A percentile compares a stretch with the other conserved stretches of the same genome.
Evolutionary conservation across 2,888 invertebrate species (phyloP).

Genomic region (Agelastica alni): DNA sequence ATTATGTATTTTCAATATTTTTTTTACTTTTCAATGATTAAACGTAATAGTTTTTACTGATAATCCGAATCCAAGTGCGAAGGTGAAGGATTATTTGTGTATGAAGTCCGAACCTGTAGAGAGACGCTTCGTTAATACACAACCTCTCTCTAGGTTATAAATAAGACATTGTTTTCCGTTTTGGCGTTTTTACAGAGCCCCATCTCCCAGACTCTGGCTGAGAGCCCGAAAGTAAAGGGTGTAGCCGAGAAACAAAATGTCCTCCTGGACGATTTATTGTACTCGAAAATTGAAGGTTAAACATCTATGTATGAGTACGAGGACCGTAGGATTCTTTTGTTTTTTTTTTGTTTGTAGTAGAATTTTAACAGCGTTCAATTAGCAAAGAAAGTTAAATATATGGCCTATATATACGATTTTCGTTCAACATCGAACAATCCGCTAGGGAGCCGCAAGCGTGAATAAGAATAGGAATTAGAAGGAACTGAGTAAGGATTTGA

Average conservation of each 20-base stretch:
- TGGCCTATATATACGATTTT: not conserved
- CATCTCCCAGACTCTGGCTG: slow-evolving; percentile 23
- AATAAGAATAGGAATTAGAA: not conserved
- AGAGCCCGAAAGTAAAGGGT: slow-evolving; percentile 25
- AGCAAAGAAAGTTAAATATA: not conserved
- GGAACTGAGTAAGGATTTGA: slow-evolving; percentile 2
- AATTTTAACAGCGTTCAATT: not conserved
- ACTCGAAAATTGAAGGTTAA: slow-evolving; percentile 25
- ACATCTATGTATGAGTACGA: not conserved
- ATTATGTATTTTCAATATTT: no score
- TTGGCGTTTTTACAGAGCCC: slow-evolving; percentile 27
- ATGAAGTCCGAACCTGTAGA: no score
- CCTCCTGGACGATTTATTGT: slow-evolving; percentile 22
- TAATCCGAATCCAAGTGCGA: no score
- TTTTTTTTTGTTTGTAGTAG: no score
- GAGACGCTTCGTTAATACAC: slow-evolving; percentile 19
- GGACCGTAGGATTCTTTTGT: no score
- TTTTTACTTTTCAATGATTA: no score
- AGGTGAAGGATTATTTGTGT: no score
- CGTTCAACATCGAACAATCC: not conserved
- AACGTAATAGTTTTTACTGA: no score
- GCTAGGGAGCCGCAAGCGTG: not conserved
- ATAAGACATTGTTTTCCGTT: slow-evolving; percentile 35
- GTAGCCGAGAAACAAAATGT: slow-evolving; percentile 26
- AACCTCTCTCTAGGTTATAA: slow-evolving; percentile 28